A percentile compares a stretch with the other conserved stretches of the same genome.
Evolutionary conservation across 2,888 invertebrate species (phyloP).

Genomic region (Oscheius myriophilus): DNA sequence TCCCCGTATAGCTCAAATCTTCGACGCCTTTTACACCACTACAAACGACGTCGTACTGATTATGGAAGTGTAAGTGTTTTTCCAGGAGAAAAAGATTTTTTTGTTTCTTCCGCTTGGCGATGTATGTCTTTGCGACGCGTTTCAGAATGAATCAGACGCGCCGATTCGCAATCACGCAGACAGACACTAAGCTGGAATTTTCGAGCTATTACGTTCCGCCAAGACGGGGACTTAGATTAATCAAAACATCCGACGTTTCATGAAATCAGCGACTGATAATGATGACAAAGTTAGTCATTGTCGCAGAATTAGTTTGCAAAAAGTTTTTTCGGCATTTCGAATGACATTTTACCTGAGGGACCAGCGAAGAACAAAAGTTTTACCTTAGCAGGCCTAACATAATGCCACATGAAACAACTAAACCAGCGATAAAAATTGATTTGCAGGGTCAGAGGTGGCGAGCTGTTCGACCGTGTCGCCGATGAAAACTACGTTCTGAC

Average conservation of each 20-base stretch:
- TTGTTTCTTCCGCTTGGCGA: slow-evolving; percentile 3
- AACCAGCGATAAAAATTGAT: too few species aligned
- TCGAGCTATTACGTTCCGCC: too few species aligned
- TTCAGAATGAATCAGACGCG: too few species aligned
- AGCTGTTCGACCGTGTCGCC: slow-evolving; percentile 96
- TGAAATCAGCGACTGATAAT: slow-evolving; percentile 7
- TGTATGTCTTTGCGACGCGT: slow-evolving; percentile 4
- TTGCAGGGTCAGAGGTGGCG: slow-evolving; percentile 93
- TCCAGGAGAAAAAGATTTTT: background rate
- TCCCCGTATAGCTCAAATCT: slow-evolving; percentile 92
- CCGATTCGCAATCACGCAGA: too few species aligned
- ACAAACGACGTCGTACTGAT: slow-evolving; percentile 92
- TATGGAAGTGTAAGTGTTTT: slow-evolving; percentile 88
- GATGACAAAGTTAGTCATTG: background rate
- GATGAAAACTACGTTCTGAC: slow-evolving; percentile 97
- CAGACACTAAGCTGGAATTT: too few species aligned
- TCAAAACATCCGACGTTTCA: background rate
- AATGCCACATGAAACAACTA: too few species aligned
- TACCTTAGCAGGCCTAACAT: too few species aligned
- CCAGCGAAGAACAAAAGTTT: too few species aligned
- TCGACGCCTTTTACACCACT: slow-evolving; percentile 89
- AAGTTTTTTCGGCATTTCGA: too few species aligned
- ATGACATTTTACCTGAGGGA: too few species aligned
- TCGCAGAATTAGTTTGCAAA: too few species aligned
- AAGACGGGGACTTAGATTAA: too few species aligned